Conservation (phyloP, 2,888 invertebrate species). For the Parelbella ahira region DNA sequence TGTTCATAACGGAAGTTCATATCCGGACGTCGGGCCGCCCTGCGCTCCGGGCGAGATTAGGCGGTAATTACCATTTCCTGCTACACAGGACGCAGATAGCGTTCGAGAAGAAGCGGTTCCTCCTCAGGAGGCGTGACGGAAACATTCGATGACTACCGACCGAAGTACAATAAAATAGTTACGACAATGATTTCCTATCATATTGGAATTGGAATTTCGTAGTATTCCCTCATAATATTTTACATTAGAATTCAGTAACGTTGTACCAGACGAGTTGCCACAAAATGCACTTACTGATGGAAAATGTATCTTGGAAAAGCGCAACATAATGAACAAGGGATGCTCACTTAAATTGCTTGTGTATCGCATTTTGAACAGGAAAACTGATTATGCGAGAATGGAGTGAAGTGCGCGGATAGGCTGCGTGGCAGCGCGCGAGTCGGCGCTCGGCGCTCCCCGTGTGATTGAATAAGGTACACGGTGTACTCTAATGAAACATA, state of each 20-base stretch:
- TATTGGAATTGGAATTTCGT: constrained; percentile 34
- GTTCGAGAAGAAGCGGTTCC: constrained; percentile 54
- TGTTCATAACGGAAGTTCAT: constrained; percentile 93
- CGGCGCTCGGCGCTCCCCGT: constrained; percentile 56
- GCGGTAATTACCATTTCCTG: constrained; percentile 82
- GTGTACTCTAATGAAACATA: constrained; percentile 77
- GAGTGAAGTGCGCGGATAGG: constrained; percentile 55
- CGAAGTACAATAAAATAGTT: constrained; percentile 50
- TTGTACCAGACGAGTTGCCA: neutral
- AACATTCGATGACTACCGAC: constrained; percentile 42
- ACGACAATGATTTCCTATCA: constrained; percentile 34
- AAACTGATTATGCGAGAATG: constrained; percentile 70
- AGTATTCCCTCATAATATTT: constrained; percentile 6
- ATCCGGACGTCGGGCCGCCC: constrained; percentile 84
- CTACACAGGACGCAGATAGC: constrained; percentile 70
- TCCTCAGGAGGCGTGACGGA: constrained; percentile 42
- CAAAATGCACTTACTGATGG: constrained; percentile 9
- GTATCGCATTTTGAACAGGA: constrained; percentile 50
- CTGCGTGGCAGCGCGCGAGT: constrained; percentile 42
- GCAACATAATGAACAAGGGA: constrained; percentile 38
- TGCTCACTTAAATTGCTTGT: constrained; percentile 46
- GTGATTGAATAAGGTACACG: constrained; percentile 76
- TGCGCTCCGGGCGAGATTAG: constrained; percentile 79
- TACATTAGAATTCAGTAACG: neutral
- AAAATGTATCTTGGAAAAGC: constrained; percentile 4